Evolutionary conservation across 2,797 vertebrate genomes (phyloP).

Genomic region (Pempheris klunzingeri): DNA sequence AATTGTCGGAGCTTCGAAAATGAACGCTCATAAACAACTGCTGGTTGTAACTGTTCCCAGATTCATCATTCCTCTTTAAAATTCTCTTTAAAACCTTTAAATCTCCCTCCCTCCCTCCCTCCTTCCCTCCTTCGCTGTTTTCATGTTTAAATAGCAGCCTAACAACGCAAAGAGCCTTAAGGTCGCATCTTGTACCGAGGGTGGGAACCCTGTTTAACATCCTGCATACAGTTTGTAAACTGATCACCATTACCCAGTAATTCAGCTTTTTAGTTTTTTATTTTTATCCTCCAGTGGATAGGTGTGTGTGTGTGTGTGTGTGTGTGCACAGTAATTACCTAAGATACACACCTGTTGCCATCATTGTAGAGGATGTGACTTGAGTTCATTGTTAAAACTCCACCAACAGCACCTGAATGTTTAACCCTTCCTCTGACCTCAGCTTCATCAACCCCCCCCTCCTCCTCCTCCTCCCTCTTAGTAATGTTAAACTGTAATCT

Average conservation of each 20-base stretch:
- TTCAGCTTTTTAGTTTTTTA: constrained; percentile 25
- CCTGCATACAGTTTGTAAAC: constrained; percentile 57
- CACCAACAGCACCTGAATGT: constrained; percentile 62
- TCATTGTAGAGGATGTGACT: constrained; percentile 51
- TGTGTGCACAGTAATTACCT: constrained; percentile 38
- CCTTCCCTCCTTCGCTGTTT: constrained; percentile 7
- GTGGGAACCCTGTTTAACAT: constrained; percentile 80
- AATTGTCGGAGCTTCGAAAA: neutral
- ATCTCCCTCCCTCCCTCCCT: neutral
- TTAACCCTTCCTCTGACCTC: constrained; percentile 72
- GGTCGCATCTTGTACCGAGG: neutral
- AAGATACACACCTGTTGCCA: constrained; percentile 45
- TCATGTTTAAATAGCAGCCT: constrained; percentile 9
- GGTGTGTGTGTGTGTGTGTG: constrained; percentile 35
- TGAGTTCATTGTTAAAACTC: constrained; percentile 47
- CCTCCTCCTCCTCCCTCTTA: constrained; percentile 11
- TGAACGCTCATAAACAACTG: neutral
- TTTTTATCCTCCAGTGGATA: constrained; percentile 21
- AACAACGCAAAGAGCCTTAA: neutral
- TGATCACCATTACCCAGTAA: constrained; percentile 74
- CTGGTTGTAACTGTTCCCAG: neutral
- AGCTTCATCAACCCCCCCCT: too few species aligned
- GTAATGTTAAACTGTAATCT: neutral
- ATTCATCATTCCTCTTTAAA: neutral
- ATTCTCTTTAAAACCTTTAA: neutral